Conservation (phyloP, 2,888 invertebrate species). For the Phlogophora meticulosa region DNA sequence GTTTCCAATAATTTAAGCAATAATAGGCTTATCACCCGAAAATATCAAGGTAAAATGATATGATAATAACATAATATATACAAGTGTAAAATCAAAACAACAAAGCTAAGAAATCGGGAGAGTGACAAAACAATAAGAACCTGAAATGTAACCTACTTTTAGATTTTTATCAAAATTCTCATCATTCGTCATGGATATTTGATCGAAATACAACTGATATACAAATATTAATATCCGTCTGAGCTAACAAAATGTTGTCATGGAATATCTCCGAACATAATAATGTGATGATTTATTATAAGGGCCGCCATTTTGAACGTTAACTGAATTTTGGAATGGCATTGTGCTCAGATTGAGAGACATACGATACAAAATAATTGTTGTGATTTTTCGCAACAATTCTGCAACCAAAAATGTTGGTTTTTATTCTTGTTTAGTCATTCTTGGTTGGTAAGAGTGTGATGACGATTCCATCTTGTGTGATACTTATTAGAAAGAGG, state of each 20-base stretch:
- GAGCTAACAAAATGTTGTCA: conserved; percentile 30
- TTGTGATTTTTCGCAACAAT: no score
- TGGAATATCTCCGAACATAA: conserved; percentile 18
- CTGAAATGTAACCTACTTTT: no score
- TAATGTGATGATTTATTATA: conserved; percentile 15
- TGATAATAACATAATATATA: no score
- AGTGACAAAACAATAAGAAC: no score
- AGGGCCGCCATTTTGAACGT: conserved; percentile 9
- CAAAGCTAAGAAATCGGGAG: not conserved
- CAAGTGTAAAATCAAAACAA: not conserved
- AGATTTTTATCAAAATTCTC: conserved; percentile 6
- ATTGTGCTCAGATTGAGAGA: conserved; percentile 11
- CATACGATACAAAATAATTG: not conserved
- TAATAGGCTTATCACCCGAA: not conserved
- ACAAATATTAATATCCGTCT: conserved; percentile 30
- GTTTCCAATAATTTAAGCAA: no score
- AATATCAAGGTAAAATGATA: not conserved
- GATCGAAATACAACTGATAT: conserved; percentile 23
- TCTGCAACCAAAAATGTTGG: no score
- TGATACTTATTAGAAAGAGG: no score
- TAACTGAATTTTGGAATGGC: conserved; percentile 32
- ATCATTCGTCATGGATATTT: conserved; percentile 29
- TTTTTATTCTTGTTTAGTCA: no score
- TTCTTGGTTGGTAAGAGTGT: no score
- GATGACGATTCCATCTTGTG: no score